Base-by-base conservation (phyloP, 2,113 vertebrate genomes). In the Neodon shergylaensis region DNA sequence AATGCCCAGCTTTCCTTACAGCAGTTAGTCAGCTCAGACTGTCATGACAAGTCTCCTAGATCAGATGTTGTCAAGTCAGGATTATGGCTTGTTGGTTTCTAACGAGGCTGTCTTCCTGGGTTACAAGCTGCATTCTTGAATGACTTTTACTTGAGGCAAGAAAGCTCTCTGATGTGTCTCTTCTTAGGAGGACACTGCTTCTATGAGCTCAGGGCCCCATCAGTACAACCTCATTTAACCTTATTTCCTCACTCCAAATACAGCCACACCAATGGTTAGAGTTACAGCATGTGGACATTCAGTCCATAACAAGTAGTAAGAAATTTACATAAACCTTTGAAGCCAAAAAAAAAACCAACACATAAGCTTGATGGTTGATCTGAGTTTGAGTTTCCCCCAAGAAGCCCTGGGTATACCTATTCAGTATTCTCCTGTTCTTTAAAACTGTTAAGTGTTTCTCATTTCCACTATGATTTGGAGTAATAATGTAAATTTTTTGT, bases 401-500 rank as follows among this genome's bases (percentile, higher is more conserved):
- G 65, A 86, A 81, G 42, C 24, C 47, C 17, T n/a, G 44, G 2
- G n/a, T 66, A 61, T 47, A 19, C 63, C 14, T n/a, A 19, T 22
- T 66, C 28, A 47, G 14, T 24, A n/a, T 3, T 54, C 44, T 73
- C 52, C 39, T n/a, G 28, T 52, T 72, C 72, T 87, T 76, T 39
- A 31, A 39, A 44, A 81, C 47, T 58, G 3, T 54, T 68, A 78
- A 73, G 7, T 81, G 28, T 81, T 73, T 66, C 83, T 92, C 65
- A 49, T 24, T 44, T 26, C 52, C 61, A 42, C 19, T 28, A 1
- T 49, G 17, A 94, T 78, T 70, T 54, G 0, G 72, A 65, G 65
- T 8, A 31, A 0, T 94, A 83, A 61, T 92, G 3, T 26, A 31
- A 39, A 22, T 22, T 76, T 95, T 76, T 97, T 94, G 3, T 96